Evolutionary conservation across 2,113 vertebrate species (phyloP), one percentile per base, ranked within the genome.

Genomic region (Pristiophorus japonicus): DNA sequence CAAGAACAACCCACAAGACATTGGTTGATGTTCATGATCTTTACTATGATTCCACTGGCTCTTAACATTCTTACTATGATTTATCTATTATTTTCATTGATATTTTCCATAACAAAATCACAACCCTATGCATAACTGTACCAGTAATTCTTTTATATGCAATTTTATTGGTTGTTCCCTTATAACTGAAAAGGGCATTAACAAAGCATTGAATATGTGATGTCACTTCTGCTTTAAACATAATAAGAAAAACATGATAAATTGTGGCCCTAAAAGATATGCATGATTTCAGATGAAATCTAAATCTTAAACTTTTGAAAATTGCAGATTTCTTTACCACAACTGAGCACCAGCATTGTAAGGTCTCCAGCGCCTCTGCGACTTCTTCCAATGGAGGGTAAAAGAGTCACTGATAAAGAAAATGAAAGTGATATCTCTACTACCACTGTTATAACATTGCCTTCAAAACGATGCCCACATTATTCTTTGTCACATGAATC

Each of bases 351-450:
- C 93, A 95, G 24, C 78, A 65, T 45, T 95, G 84, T 65, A 96
- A 92, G 96, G 87, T 97, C 96, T 66, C 97, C 97, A 16, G 98
- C 96, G 62, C 97, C 97, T 14, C 97, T 97, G 95, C 96, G 96
- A 30, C 96, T 97, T 96, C 96, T 96, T 8, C 97, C 97, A 0
- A 92, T 98, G 66, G 96, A 96, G 59, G n/a, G 14, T 42, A 63
- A 87, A 95, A 85, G 24, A n/a, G 12, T 27, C 4, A 38, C 38
- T 47, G 91, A 34, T 95, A 55, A 91, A 96, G 96, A 59, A 96
- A 70, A 42, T 95, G 51, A n/a, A 96, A 96, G 4, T 66, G 3
- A 95, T 84, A 96, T 30, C 96, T 96, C n/a, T 95, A 34, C 0
- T 95, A 96, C 0, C 96, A 96, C 95, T 95, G 95, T 78, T 96